Conservation (phyloP, 2,113 vertebrate genomes). For the Glaucidium brasilianum region DNA sequence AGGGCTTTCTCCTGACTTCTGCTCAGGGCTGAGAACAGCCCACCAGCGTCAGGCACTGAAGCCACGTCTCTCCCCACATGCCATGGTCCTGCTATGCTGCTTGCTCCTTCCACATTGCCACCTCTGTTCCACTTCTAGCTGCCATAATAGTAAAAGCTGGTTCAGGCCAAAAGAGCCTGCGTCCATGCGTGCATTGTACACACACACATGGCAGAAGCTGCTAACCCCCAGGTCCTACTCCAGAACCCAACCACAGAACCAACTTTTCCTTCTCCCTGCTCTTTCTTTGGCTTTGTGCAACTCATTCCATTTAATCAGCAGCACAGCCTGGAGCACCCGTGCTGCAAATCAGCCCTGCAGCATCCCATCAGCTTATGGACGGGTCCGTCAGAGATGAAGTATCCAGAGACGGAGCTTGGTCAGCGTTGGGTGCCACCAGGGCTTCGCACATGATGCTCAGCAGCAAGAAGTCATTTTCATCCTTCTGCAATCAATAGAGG, state of each 20-base stretch:
- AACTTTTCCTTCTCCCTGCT: background rate
- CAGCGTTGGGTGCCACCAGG: background rate
- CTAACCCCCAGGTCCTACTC: background rate
- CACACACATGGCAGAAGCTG: background rate
- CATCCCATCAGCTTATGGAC: background rate
- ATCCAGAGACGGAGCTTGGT: background rate
- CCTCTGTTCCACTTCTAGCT: background rate
- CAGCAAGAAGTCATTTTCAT: background rate
- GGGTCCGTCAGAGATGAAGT: background rate
- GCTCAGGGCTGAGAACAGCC: background rate
- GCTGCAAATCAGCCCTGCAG: background rate
- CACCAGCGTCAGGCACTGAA: rapidly evolving
- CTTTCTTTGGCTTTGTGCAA: background rate
- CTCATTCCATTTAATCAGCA: background rate
- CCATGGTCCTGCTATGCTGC: background rate
- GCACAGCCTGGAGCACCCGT: background rate
- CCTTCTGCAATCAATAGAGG: background rate
- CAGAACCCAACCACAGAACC: background rate
- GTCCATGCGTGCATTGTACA: background rate
- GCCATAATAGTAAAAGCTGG: background rate
- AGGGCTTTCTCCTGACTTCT: background rate
- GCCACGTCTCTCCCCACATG: background rate
- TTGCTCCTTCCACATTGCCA: rapidly evolving
- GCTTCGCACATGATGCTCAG: background rate
- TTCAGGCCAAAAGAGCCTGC: background rate